Percentiles rank a stretch among this genome's conserved stretches.
Conservation (phyloP, 2,113 vertebrate genomes). For the Colistium nudipinnis region DNA sequence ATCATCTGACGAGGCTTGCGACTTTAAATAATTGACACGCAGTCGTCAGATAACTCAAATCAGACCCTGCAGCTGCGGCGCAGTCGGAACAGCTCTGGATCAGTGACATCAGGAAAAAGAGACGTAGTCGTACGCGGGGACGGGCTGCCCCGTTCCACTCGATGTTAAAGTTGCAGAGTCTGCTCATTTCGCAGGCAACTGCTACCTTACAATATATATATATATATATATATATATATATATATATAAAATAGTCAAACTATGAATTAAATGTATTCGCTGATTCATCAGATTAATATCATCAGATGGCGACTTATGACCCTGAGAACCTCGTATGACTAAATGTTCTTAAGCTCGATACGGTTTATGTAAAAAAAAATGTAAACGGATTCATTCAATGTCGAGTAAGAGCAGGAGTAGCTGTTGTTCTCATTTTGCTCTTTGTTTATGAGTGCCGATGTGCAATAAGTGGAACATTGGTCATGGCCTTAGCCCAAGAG, state of each 20-base stretch:
- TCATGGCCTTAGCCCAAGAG: not conserved
- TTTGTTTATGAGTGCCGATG: no score
- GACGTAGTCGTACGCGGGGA: not conserved
- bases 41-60: conserved; percentile 49
- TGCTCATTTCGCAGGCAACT: not conserved
- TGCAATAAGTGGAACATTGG: no score
- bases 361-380: no score
- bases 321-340: not conserved
- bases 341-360: not conserved
- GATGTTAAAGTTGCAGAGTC: not conserved
- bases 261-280: not conserved
- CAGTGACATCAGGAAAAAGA: conserved; percentile 34
- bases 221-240: no score
- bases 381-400: no score
- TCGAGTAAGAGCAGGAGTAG: no score
- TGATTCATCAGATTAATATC: not conserved
- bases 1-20: conserved; percentile 34
- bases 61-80: conserved; percentile 32
- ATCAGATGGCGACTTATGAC: not conserved
- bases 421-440: no score
- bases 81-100: conserved; percentile 27
- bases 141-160: not conserved
- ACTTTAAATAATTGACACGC: conserved; percentile 44
- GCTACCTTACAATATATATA: no score
- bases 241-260: no score